Percentiles rank a stretch among this genome's conserved stretches.
Conservation (phyloP, 2,888 invertebrate genomes). For the Drosophila formosana region DNA sequence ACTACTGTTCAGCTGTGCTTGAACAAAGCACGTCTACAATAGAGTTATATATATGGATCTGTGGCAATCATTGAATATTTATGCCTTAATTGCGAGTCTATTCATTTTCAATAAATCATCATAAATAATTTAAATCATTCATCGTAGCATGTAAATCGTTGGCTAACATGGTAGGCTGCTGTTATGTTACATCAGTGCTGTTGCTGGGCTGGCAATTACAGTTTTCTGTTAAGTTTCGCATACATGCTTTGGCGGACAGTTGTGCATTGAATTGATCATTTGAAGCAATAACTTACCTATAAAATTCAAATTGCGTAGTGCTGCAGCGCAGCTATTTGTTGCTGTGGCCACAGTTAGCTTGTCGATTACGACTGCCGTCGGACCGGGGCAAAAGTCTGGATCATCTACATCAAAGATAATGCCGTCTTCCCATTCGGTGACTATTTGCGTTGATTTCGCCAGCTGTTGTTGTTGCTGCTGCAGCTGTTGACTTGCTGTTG, state of each 20-base stretch:
- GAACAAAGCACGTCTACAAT: too few relatives aligned
- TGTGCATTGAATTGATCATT: conserved; percentile 24
- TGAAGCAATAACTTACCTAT: conserved; percentile 74
- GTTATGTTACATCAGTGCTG: background rate
- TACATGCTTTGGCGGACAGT: conserved; percentile 17
- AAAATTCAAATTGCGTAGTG: conserved; percentile 69
- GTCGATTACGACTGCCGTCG: conserved; percentile 65
- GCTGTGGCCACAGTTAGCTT: conserved; percentile 56
- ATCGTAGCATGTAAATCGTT: too few relatives aligned
- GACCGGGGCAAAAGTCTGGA: conserved; percentile 82
- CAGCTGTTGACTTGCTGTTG: conserved; percentile 18
- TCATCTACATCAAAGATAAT: conserved; percentile 84
- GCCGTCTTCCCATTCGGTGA: conserved; percentile 85
- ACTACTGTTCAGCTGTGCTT: too few relatives aligned
- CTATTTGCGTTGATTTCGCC: conserved; percentile 65
- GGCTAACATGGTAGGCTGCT: background rate
- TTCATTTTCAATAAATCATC: too few relatives aligned
- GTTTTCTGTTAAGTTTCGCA: background rate
- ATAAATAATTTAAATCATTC: too few relatives aligned
- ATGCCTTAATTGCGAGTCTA: too few relatives aligned
- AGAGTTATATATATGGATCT: too few relatives aligned
- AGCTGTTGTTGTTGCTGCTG: conserved; percentile 47
- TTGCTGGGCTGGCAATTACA: background rate
- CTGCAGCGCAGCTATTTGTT: conserved; percentile 53
- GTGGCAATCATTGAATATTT: too few relatives aligned